Base-by-base conservation (phyloP, 2,888 invertebrate species). In the Meiosimyza decipiens region DNA sequence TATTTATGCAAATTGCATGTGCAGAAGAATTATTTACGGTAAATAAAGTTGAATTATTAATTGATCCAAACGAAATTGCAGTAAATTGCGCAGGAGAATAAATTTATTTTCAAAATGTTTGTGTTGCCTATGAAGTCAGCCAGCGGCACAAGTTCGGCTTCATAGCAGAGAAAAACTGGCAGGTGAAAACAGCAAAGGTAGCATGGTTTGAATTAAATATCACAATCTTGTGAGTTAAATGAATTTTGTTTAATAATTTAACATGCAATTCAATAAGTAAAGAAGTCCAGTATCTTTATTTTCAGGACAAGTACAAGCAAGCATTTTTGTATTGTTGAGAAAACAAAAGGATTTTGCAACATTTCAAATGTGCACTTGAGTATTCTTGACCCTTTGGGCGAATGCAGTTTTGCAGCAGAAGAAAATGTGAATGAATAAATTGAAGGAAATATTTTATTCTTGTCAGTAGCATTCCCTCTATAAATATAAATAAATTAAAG, bases 1-100 rank as follows among this genome's bases (percentile, higher is more conserved):
- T 81, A 81, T 81, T 81, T 81, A 82, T 81, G 81, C 79, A 81
- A 81, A 82, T 82, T 81, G 77, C 78, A 79, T 78, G 80, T 80
- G 79, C 80, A 73, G 76, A 74, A 77, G 78, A 81, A 81, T 81
- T 80, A 79, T 81, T 81, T 80, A 81, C 79, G 77, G 76, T 79
- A 82, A 81, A 80, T 79, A 80, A 75, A 77, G 54, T 33, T 63
- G 62, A 63, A 70, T 52, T 70, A 70, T 70, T 70, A 70, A 63
- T 70, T 51, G 52, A 55, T 57, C 13, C 18, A 55, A 47, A 16
- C 22, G 57, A 67, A 55, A 49, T 67, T 67, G 67, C 67, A 57
- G 67, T 50, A 22, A 54, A 57, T 67, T 47, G 67, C 47, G 11
- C 57, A 55, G 49, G 6, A 40, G 18, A 11, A 50, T 28, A 49